Conservation (phyloP, 30 jellyfish, hydroid and myxozoan genomes). For the Aurelia coerulea region DNA sequence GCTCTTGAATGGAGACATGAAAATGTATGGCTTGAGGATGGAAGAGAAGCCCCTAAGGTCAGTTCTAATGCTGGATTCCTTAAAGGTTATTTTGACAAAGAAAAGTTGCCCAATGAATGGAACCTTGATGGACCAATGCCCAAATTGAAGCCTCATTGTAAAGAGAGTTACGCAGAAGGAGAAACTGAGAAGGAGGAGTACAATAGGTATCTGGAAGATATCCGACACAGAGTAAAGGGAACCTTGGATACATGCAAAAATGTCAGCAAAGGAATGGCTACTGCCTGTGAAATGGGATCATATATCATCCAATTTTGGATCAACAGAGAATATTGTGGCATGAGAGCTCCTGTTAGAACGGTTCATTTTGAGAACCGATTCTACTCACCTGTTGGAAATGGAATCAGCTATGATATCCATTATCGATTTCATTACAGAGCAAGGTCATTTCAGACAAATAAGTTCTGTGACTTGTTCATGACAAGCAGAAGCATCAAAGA, state of each 20-base stretch:
- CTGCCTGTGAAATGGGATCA: too few relatives aligned
- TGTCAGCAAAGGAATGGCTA: neutral
- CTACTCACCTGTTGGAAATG: too few relatives aligned
- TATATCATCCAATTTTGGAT: too few relatives aligned
- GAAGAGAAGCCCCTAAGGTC: neutral
- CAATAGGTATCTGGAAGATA: neutral
- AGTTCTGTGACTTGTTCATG: neutral
- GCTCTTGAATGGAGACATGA: conserved; percentile 5
- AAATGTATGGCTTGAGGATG: conserved; percentile 1
- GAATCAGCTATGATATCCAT: neutral
- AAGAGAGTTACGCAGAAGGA: neutral
- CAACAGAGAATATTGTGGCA: too few relatives aligned
- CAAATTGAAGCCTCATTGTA: neutral
- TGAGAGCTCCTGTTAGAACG: too few relatives aligned
- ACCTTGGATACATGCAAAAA: neutral
- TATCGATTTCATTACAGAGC: neutral
- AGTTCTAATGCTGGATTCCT: neutral
- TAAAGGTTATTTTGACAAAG: neutral
- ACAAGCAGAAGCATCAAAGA: neutral
- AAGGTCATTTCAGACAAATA: neutral
- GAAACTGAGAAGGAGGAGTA: conserved; percentile 5
- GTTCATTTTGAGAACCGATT: too few relatives aligned
- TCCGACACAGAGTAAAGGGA: neutral
- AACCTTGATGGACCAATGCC: conserved; percentile 9
- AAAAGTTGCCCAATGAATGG: neutral